Base-by-base conservation (phyloP, 2,888 invertebrate species). In the Mycalesis mineus region DNA sequence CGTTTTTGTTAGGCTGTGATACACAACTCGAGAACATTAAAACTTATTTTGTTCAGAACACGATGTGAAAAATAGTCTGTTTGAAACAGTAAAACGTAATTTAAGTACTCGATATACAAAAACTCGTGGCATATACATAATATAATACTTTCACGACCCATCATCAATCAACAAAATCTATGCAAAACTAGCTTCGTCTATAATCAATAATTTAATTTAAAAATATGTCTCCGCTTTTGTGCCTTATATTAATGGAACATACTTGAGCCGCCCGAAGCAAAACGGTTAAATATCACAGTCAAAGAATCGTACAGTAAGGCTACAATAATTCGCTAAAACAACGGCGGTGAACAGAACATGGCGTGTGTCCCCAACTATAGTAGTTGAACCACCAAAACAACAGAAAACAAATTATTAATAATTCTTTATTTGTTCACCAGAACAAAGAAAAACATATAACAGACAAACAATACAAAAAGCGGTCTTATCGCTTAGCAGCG, bases 181-280 rank as follows among this genome's bases (percentile, higher is more conserved):
- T 49, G 61, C 59, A 57, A 54, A 54, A 54, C 62, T 62, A 62
- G 62, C 62, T 36, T 60, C 36, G 41, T 42, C 62, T 59, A 62
- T 41, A 36, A 50, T 57, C 50, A 58, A 57, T 57, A 60, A 57
- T 57, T 57, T 55, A 57, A 51, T 62, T 60, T 51, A 60, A 60
- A 62, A 59, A 60, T 60, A 62, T 62, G 54, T 44, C 50, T 55
- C 57, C 53, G 44, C 42, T 42, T 64, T 64, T 64, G 64, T 64
- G 64, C 64, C 62, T 62, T 61, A 60, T 44, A 49, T 52, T 60
- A 60, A 55, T 63, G 63, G 64, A 64, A 64, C 63, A 40, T 40
- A 17, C 22, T 14, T 9, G 4, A 22, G 40, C 28, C 15, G 11
- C 15, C 51, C 29, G 51, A 41, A 40, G 51, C 40, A 14, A 41